Conservation (phyloP, 2,113 vertebrate species). For the Thryonomys swinderianus region DNA sequence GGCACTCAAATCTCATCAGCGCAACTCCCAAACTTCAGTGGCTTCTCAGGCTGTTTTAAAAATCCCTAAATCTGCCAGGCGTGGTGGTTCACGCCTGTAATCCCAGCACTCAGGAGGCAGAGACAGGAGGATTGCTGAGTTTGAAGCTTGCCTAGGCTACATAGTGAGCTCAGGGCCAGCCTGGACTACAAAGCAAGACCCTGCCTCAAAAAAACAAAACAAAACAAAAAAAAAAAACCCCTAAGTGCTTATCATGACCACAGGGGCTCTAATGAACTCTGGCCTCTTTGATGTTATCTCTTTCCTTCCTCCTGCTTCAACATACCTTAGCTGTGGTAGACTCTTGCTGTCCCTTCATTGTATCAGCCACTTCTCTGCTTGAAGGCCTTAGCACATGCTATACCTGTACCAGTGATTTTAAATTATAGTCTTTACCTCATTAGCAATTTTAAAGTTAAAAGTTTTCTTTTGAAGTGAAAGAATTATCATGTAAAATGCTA, state of each 20-base stretch:
- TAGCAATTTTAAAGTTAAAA: neutral
- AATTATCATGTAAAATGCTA: conserved; percentile 8
- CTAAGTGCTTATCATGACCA: neutral
- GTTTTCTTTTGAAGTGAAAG: neutral
- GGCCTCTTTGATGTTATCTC: neutral
- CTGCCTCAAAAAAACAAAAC: no score
- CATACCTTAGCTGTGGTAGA: neutral
- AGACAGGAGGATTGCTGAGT: no score
- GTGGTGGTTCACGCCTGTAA: no score
- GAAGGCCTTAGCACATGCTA: neutral
- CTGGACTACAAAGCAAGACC: no score
- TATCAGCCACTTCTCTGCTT: neutral
- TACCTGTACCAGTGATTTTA: conserved; percentile 1
- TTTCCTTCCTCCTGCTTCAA: neutral
- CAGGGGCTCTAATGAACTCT: neutral
- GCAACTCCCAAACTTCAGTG: neutral
- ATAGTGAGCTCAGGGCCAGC: no score
- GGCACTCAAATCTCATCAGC: neutral
- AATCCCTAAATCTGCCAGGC: neutral
- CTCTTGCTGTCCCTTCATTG: neutral
- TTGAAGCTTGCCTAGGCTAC: no score
- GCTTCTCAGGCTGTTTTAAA: neutral
- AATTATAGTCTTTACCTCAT: neutral
- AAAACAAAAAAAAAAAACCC: no score
- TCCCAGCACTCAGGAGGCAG: no score